phyloP scores from a whole-genome alignment of 1,140 invertebrate species.

The Habropoda laboriosa region DNA sequence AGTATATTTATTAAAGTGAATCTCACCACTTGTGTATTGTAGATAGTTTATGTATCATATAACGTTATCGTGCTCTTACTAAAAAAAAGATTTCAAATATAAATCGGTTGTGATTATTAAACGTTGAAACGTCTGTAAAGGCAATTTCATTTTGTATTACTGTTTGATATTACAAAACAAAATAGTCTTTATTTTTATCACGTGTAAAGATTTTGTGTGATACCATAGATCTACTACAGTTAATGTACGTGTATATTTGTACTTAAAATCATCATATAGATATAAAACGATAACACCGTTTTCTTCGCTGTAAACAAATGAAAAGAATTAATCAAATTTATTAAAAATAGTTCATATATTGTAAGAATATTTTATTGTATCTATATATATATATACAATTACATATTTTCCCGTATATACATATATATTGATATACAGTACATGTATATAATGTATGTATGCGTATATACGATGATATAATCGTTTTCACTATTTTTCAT shows the following conservation, averaged over 20 bases:
- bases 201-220: slow-evolving; percentile 37
- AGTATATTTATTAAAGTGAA: slow-evolving; percentile 43
- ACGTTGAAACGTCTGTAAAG: not conserved
- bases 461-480: slow-evolving; percentile 37
- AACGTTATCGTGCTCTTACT: not conserved
- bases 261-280: slow-evolving; percentile 41
- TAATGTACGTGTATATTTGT: slow-evolving; percentile 42
- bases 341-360: slow-evolving; percentile 45
- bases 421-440: slow-evolving; percentile 55
- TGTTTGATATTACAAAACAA: not conserved
- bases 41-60: slow-evolving; percentile 22
- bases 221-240: slow-evolving; percentile 40
- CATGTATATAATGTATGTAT: slow-evolving; percentile 51
- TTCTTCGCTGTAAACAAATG: slow-evolving; percentile 10
- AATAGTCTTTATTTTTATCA: slow-evolving; percentile 12
- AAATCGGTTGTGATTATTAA: slow-evolving; percentile 39
- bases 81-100: slow-evolving; percentile 4
- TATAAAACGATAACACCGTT: not conserved
- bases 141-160: slow-evolving; percentile 20
- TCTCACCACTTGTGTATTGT: slow-evolving; percentile 14
- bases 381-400: slow-evolving; percentile 58
- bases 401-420: slow-evolving; percentile 48
- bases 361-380: slow-evolving; percentile 69
- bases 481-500: slow-evolving; percentile 28
- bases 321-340: slow-evolving; percentile 39